Evolutionary conservation across 2,797 vertebrate species (phyloP), one percentile per base, ranked within the genome.

Genomic region (Choloepus didactylus): DNA sequence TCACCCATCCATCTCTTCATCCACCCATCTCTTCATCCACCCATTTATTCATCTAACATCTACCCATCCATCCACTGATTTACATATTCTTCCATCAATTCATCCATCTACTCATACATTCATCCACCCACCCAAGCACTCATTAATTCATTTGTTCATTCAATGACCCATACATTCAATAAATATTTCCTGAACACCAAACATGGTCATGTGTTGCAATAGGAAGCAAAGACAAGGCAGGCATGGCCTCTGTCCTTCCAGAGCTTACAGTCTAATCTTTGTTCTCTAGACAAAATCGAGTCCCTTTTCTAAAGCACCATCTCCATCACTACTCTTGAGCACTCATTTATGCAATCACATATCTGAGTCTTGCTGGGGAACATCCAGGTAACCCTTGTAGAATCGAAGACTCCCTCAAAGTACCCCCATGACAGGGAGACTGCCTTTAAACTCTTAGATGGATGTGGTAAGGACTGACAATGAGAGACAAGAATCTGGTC

Each of bases 341-440:
- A 83, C 67, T 76, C 41, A 31, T 56, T 86, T 80, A 54, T 60
- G 46, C 29, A 87, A 7, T 38, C 54, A 75, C 51, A 69, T 10
- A 60, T 69, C 25, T 31, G 66, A 46, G 44, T 25, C 46, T 75
- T 67, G 18, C 21, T 4, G 10, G 16, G 7, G 35, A 10, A 44
- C 38, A 21, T 54, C 10, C 62, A 35, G 16, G 38, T 23, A 67
- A 76, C 60, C 27, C 29, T 67, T 73, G 49, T 35, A 91, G 75
- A 93, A 76, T 82, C 21, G 38, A 62, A 35, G 46, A 46, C 16
- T 81, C 56, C 72, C 77, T 87, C 54, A 94, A 56, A 92, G 56
- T 56, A 62, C 4, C 46, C 15, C 18, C 1, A 3, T 25, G 31
- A 49, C 15, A 83, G 16, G 35, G 25, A 59, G 64, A n/a, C 16